Evolutionary conservation across 1,140 invertebrate species (phyloP).

Genomic region (Tetranychus urticae): DNA sequence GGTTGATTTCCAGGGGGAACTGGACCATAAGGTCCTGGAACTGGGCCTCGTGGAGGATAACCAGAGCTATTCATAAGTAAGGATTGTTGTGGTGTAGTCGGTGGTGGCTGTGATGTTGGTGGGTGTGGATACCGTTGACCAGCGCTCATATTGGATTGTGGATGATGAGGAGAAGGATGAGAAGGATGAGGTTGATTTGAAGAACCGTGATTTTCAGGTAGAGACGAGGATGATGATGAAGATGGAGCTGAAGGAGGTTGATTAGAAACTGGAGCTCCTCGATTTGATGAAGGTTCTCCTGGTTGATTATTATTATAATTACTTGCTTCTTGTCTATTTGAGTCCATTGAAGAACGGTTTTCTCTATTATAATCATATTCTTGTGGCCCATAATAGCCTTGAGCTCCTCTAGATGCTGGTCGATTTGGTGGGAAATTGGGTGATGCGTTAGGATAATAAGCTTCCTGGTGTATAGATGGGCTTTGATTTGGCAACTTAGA

Average conservation of each 20-base stretch:
- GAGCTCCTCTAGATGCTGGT: no score
- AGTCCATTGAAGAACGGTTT: neutral
- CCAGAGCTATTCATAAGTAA: neutral
- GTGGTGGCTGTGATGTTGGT: conserved; percentile 4
- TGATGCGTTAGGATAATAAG: no score
- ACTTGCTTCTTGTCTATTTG: no score
- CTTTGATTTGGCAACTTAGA: no score
- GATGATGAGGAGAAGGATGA: no score
- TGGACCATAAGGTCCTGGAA: neutral
- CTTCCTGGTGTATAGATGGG: no score
- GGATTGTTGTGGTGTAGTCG: neutral
- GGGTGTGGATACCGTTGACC: neutral
- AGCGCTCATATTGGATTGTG: no score
- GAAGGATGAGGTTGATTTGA: conserved; percentile 1
- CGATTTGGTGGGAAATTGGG: neutral
- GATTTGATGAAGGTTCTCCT: no score
- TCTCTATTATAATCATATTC: neutral
- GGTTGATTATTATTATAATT: no score
- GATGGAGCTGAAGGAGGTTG: no score
- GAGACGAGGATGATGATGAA: no score
- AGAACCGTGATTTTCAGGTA: neutral
- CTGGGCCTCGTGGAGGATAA: neutral
- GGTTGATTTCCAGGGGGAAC: neutral
- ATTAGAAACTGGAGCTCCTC: no score
- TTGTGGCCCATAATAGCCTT: neutral